Evolutionary conservation across 2,113 vertebrate species (phyloP).

Genomic region (Chloropsis cyanopogon): DNA sequence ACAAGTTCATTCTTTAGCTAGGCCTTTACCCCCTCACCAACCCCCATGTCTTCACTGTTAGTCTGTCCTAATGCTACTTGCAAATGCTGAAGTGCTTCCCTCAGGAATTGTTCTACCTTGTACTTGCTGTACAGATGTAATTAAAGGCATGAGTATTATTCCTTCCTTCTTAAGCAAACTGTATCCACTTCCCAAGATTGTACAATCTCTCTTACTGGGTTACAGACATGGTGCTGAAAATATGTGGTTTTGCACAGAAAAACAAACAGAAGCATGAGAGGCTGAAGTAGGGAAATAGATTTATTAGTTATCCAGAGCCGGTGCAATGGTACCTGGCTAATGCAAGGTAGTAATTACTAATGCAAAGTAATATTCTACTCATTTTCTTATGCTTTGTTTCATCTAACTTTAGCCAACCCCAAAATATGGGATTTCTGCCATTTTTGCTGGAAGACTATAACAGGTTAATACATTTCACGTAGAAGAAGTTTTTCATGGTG

Average conservation of each 20-base stretch:
- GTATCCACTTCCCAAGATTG: neutral
- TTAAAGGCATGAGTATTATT: neutral
- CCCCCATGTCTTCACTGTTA: neutral
- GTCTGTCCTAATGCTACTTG: neutral
- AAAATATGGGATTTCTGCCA: neutral
- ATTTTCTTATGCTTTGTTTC: neutral
- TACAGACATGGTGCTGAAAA: neutral
- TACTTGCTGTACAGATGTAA: neutral
- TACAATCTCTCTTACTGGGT: neutral
- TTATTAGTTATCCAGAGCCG: neutral
- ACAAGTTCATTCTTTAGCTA: neutral
- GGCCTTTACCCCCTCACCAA: neutral
- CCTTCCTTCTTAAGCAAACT: neutral
- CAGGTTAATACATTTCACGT: neutral
- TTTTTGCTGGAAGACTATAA: neutral
- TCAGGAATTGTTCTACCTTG: neutral
- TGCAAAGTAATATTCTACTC: neutral
- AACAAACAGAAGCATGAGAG: neutral
- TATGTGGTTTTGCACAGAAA: neutral
- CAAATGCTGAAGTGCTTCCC: neutral
- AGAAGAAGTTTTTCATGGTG: neutral
- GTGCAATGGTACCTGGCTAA: neutral
- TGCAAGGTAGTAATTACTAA: neutral
- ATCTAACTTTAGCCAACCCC: neutral
- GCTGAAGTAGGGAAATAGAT: neutral